Evolutionary conservation across 1,140 invertebrate species (phyloP), one percentile per base, ranked within the genome.

Genomic region (Andricus grossulariae): DNA sequence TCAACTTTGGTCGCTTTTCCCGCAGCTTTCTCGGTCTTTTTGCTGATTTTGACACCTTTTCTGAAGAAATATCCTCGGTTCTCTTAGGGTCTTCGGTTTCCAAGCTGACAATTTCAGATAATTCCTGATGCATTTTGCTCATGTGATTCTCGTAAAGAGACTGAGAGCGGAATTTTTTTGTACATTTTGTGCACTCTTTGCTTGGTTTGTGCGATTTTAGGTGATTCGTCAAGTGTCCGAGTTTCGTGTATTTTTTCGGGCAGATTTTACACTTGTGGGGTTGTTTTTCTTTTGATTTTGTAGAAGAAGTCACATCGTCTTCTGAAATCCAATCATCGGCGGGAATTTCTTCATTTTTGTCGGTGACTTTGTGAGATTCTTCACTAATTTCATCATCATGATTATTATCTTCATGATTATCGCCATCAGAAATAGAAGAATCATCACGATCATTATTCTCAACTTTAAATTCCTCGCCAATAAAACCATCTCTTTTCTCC

Each of bases 191-290:
- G 72, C 87, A 88, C 18, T 83, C 80, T 0, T 81, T 81, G n/a
- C 52, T 71, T 11, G 71, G 73, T 10, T 73, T 75, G 10, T 88
- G 87, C 5, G 60, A 79, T 72, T 76, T 86, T 71, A 85, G 73
- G 18, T 88, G 86, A 25, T 88, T 88, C 15, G 83, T 86, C 39
- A 88, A 80, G 74, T 88, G 82, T 0, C 83, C 83, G 2, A 79
- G 72, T 66, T 84, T 88, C 72, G 80, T 81, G 12, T 85, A 88
- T 49, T 80, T 79, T 52, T 87, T 88, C 16, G 85, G 77, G 25
- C 87, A 87, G 13, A 87, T 80, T 52, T 82, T 83, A 66, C 87
- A 88, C 19, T 78, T 85, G 11, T 86, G 78, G n/a, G 77, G 52
- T 70, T 72, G 75, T 15, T 83, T 82, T 11, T 75, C 66, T 49